Evolutionary conservation across 2,797 vertebrate genomes (phyloP).

Genomic region (Chloroceryle amazona): DNA sequence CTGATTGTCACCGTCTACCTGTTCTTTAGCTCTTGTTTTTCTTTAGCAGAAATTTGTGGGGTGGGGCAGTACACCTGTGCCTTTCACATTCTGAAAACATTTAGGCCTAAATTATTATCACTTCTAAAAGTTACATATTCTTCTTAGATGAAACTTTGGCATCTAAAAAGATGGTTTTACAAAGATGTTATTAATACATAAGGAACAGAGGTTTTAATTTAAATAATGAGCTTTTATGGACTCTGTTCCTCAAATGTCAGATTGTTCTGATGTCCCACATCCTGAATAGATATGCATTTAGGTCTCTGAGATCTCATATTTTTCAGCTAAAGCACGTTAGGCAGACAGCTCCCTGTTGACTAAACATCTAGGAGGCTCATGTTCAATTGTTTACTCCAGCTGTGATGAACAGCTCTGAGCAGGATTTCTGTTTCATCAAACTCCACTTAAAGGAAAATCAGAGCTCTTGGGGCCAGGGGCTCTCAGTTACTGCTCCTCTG

Average conservation of each 20-base stretch:
- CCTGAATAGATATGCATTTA: not conserved
- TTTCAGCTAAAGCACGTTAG: slow-evolving; percentile 14
- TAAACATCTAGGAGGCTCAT: slow-evolving; percentile 63
- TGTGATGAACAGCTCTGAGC: slow-evolving; percentile 65
- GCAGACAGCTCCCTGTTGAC: slow-evolving; percentile 67
- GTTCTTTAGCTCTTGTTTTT: not conserved
- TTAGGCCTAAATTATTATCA: not conserved
- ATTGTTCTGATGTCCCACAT: not conserved
- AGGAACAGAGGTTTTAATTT: not conserved
- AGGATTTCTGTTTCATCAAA: slow-evolving; percentile 63
- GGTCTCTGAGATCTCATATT: slow-evolving; percentile 19
- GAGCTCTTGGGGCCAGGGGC: not conserved
- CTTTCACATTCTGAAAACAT: not conserved
- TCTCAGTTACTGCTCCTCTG: not conserved
- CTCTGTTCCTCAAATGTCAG: not conserved
- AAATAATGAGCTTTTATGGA: not conserved
- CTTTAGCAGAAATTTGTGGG: not conserved
- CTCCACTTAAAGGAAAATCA: slow-evolving; percentile 51
- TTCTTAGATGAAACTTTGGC: not conserved
- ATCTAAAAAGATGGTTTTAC: too few species aligned
- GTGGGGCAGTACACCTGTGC: not conserved
- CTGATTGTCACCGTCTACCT: not conserved
- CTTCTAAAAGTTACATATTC: not conserved
- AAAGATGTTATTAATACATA: not conserved
- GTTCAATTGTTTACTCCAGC: slow-evolving; percentile 67